Percentiles rank a stretch among this genome's conserved stretches.
These are phyloP conservation scores for Centropristis striata DNA, from an alignment of 2,113 vertebrate species.

Conservation along the genomic window DNA sequence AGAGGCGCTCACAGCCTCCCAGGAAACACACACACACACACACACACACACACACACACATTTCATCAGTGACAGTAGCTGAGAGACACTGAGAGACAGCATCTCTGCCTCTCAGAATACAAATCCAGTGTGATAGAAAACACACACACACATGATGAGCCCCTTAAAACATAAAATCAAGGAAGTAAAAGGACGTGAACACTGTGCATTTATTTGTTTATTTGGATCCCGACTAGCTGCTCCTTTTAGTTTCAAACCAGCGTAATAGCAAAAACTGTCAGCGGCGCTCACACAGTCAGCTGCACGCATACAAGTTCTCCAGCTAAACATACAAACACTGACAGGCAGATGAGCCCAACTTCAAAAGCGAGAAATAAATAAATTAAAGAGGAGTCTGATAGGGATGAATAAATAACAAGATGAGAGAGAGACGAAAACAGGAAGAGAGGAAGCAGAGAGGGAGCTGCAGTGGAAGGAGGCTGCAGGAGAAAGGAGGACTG, in stretches of 20 bases:
- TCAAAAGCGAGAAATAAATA: conserved; percentile 80
- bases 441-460: conserved; percentile 66
- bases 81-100: conserved; percentile 37
- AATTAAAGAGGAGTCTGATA: conserved; percentile 72
- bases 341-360: conserved; percentile 76
- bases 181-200: conserved; percentile 59
- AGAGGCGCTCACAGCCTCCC: conserved; percentile 62
- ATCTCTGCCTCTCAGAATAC: conserved; percentile 48
- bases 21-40: conserved; percentile 51
- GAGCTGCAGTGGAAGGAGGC: conserved; percentile 53
- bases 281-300: conserved; percentile 21
- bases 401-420: conserved; percentile 78
- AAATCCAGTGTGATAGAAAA: conserved; percentile 58
- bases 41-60: conserved; percentile 13
- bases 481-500: conserved; percentile 42
- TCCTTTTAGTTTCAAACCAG: conserved; percentile 31
- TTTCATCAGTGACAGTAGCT: conserved; percentile 55
- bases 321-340: conserved; percentile 54
- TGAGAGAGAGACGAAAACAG: conserved; percentile 68
- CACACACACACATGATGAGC: conserved; percentile 35
- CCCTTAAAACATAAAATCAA: conserved; percentile 58
- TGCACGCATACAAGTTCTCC: conserved; percentile 45
- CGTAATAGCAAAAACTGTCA: conserved; percentile 47
- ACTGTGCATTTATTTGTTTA: conserved; percentile 58
- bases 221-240: conserved; percentile 37